Conservation (phyloP, 2,888 invertebrate genomes). For the Melanotus villosus region DNA sequence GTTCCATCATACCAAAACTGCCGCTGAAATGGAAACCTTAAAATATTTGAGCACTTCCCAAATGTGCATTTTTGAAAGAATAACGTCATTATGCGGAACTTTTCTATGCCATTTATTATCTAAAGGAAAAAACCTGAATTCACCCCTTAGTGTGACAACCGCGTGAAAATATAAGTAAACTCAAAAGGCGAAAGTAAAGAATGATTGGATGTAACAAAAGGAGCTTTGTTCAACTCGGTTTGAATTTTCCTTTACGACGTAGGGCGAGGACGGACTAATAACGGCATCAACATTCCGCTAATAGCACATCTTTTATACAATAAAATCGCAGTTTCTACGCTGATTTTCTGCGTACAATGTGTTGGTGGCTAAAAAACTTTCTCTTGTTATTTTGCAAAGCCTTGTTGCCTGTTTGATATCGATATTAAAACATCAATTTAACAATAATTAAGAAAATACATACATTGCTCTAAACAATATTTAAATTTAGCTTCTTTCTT, state of each 20-base stretch:
- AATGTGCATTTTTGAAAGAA: not conserved
- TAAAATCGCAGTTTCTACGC: constrained; percentile 1
- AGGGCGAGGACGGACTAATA: constrained; percentile 5
- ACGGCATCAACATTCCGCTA: constrained; percentile 20
- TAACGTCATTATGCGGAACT: not conserved
- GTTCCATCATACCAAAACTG: too few species aligned
- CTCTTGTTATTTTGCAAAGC: too few species aligned
- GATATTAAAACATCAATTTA: too few species aligned
- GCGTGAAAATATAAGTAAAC: constrained; percentile 24
- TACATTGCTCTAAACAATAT: too few species aligned
- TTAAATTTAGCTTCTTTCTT: too few species aligned
- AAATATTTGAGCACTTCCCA: not conserved
- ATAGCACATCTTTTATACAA: constrained; percentile 20
- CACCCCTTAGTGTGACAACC: constrained; percentile 15
- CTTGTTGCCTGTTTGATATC: too few species aligned
- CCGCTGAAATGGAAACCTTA: too few species aligned
- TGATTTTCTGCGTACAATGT: not conserved
- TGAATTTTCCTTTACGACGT: constrained; percentile 10
- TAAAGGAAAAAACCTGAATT: constrained; percentile 12
- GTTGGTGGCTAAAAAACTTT: not conserved
- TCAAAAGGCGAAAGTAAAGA: constrained; percentile 22
- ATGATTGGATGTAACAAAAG: constrained; percentile 25
- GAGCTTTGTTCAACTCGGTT: constrained; percentile 10
- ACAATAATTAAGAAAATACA: too few species aligned
- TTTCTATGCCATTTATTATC: constrained; percentile 19